Evolutionary conservation across 2,113 vertebrate species (phyloP).

Genomic region (Rafetus swinhoei): DNA sequence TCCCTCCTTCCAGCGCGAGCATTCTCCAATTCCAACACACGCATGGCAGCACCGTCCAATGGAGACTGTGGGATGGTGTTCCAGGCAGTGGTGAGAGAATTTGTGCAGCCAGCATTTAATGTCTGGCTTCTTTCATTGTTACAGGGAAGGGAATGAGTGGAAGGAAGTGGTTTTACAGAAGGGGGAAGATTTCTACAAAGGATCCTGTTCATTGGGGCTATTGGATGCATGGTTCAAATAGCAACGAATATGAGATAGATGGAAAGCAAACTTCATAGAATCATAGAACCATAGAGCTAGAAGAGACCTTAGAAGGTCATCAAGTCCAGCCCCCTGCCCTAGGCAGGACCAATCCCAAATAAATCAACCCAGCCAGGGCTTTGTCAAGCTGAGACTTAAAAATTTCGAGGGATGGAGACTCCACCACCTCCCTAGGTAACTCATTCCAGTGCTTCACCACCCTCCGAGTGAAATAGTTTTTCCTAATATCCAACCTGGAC

Average conservation of each 20-base stretch:
- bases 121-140: not conserved
- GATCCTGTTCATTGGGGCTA: not conserved
- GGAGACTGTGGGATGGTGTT: not conserved
- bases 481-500: too few species aligned
- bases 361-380: too few species aligned
- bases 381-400: too few species aligned
- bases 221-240: not conserved
- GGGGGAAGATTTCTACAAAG: not conserved
- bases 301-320: too few species aligned
- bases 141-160: not conserved
- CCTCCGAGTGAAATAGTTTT: too few species aligned
- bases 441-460: too few species aligned
- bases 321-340: too few species aligned
- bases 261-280: not conserved
- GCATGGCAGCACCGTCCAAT: not conserved
- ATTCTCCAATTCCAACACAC: not conserved
- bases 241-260: not conserved
- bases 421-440: too few species aligned
- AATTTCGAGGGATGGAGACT: too few species aligned
- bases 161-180: not conserved
- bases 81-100: too few species aligned
- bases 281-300: too few species aligned
- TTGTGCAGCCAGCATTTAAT: not conserved
- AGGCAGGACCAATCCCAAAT: too few species aligned
- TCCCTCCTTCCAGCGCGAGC: not conserved